phyloP scores from a whole-genome alignment of 1,140 invertebrate species.

The Vollenhovia emeryi region DNA sequence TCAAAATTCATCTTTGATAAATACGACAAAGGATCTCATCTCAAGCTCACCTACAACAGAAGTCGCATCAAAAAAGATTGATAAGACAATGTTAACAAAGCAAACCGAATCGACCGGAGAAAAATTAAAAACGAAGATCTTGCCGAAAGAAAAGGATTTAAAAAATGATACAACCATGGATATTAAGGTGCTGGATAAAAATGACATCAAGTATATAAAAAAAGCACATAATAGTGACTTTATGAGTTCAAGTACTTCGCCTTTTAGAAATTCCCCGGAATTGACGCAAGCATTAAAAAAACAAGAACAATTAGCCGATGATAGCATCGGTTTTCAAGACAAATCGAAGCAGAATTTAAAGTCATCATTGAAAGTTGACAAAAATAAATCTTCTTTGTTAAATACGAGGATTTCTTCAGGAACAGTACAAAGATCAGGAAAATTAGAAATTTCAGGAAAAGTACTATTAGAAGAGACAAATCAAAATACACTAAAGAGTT shows the following conservation, averaged over 20 bases:
- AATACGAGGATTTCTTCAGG: background rate
- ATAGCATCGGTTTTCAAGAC: background rate
- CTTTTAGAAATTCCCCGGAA: background rate
- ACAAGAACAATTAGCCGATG: background rate
- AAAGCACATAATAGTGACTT: background rate
- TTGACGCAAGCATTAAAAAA: background rate
- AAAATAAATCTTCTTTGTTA: background rate
- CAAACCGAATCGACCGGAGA: background rate
- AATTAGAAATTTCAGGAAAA: background rate
- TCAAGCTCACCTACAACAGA: background rate
- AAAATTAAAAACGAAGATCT: background rate
- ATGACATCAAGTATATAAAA: background rate
- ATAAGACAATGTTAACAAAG: background rate
- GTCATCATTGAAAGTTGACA: background rate
- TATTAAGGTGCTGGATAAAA: background rate
- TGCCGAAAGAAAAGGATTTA: background rate
- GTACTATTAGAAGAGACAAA: background rate
- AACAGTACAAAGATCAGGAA: background rate
- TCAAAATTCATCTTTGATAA: background rate
- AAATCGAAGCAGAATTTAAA: slow-evolving; percentile 4
- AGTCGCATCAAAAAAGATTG: background rate
- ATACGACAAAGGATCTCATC: background rate
- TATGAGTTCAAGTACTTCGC: background rate
- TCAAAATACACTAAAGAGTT: background rate
- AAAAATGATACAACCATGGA: slow-evolving; percentile 14